Conservation (phyloP, 2,797 vertebrate species). For the Myotis findleyi region DNA sequence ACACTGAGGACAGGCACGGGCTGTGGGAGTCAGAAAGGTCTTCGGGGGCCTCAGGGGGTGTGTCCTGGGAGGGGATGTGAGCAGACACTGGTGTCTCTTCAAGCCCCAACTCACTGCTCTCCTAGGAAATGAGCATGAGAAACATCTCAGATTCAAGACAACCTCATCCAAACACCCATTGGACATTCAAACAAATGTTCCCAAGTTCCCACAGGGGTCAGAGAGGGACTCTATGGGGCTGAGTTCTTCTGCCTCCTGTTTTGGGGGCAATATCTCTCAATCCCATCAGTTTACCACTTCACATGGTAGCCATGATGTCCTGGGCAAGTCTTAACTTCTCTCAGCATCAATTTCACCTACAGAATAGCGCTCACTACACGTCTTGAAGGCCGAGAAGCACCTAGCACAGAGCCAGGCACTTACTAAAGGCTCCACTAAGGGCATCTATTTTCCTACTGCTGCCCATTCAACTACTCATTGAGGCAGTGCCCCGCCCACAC, state of each 20-base stretch:
- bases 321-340: neutral
- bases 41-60: neutral
- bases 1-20: constrained; percentile 53
- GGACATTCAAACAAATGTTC: neutral
- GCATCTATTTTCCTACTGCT: neutral
- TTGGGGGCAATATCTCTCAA: neutral
- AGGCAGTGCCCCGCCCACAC: neutral
- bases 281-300: neutral
- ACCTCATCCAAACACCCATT: neutral
- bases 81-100: neutral
- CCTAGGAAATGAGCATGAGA: neutral
- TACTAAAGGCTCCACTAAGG: neutral
- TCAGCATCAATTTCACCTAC: neutral
- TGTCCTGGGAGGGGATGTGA: neutral
- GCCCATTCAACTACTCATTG: neutral
- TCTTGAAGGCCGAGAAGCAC: neutral
- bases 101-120: neutral
- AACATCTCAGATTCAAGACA: neutral
- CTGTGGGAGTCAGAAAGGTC: neutral
- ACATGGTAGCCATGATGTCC: neutral
- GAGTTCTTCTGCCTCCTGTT: neutral
- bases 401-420: neutral
- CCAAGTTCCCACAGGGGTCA: neutral
- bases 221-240: neutral
- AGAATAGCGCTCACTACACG: neutral